Base-by-base conservation (phyloP, 1,140 invertebrate genomes). In the Lepidotrigona ventralis region DNA sequence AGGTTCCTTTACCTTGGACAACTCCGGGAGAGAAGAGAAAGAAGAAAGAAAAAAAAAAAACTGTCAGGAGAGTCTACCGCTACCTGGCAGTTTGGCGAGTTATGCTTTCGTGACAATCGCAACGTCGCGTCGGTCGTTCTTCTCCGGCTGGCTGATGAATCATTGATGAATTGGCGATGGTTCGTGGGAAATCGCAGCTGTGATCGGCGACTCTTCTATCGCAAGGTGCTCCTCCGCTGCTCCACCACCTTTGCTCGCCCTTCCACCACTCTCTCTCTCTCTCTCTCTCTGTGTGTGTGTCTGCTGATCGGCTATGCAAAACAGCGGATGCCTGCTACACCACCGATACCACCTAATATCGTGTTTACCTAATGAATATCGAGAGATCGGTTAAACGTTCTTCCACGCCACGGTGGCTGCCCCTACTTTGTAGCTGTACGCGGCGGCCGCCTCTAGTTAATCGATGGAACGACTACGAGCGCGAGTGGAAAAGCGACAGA, bases 181-280 rank as follows among this genome's bases (percentile, higher is more conserved):
- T 91, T 93, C 93, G 93, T 93, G 93, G 90, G 93, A 94, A 79
- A 81, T 87, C 81, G 91, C 93, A 94, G 93, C 93, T 94, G 93
- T 84, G 91, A 92, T 93, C 89, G 78, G 71, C 88, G 87, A 73
- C 81, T 88, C 85, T 83, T 89, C 83, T 77, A 86, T 85, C 81
- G 85, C 89, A 85, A 81, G 82, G 70, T 84, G 60, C 81, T 79
- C 54, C 68, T 60, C 73, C 23, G 1, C 19, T 66, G 11, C 77
- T 53, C 76, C 73, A 21, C 63, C 85, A 21, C 63, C 85, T 64
- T 60, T 46, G 23, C 26, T 6, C 66, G 39, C 46, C 63, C 76
- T 54, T 23, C 75, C 63, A 29, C 29, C 29, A 29, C 33, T 33
- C 33, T 33, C 33, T 3, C 33, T 33, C 33, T 33, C 33, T 33